Percentiles rank a stretch among this genome's conserved stretches.
Conservation (phyloP, 2,113 vertebrate species). For the Lophochroa leadbeateri region DNA sequence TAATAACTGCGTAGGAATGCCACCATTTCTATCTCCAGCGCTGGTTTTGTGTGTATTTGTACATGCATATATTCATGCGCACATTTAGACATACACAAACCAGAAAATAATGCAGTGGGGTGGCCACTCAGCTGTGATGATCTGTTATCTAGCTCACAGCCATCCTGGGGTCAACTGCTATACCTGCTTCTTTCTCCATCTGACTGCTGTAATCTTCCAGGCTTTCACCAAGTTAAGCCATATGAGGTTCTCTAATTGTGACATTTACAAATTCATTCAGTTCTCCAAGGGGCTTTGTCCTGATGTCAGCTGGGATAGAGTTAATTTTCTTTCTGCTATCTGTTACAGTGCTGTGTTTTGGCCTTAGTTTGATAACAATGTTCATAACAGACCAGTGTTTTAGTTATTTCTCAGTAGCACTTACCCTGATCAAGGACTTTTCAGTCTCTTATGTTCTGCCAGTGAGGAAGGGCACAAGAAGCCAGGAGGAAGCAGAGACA, state of each 20-base stretch:
- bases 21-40: too few relatives aligned
- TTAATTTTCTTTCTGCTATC: background rate
- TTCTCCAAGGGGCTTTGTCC: background rate
- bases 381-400: background rate
- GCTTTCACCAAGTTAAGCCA: background rate
- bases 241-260: background rate
- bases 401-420: background rate
- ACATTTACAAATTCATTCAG: background rate
- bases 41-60: too few relatives aligned
- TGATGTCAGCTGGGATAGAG: background rate
- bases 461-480: background rate
- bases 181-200: background rate
- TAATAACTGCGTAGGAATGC: too few relatives aligned
- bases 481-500: background rate
- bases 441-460: background rate
- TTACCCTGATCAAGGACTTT: background rate
- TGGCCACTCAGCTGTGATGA: too few relatives aligned
- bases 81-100: too few relatives aligned
- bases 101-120: too few relatives aligned
- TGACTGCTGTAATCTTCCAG: background rate
- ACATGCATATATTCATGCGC: too few relatives aligned
- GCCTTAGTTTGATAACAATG: background rate
- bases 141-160: background rate
- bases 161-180: background rate
- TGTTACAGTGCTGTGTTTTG: background rate